These are phyloP conservation scores for Brenthis daphne DNA, from an alignment of 2,888 invertebrate genomes.

Conservation along the genomic window DNA sequence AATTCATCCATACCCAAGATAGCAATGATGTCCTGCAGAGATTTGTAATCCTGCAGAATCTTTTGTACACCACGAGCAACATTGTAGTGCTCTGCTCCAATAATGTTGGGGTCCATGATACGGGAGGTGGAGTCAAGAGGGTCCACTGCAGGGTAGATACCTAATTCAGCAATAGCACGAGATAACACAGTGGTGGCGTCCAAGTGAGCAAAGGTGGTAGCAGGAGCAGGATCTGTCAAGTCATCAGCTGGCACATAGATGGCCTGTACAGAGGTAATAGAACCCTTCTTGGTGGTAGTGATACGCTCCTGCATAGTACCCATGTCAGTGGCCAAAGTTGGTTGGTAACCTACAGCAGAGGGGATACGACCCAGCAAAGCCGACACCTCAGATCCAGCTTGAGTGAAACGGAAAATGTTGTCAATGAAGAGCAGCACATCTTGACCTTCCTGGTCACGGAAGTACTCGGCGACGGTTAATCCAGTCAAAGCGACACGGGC, in stretches of 20 bases:
- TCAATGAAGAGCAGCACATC: constrained; percentile 97
- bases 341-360: constrained; percentile 97
- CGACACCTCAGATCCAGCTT: constrained; percentile 95
- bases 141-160: constrained; percentile 97
- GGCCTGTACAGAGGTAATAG: constrained; percentile 97
- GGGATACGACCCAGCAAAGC: constrained; percentile 97
- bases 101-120: constrained; percentile 96
- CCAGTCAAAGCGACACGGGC: constrained; percentile 97
- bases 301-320: constrained; percentile 99
- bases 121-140: constrained; percentile 96
- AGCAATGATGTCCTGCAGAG: constrained; percentile 93
- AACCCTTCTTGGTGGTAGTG: constrained; percentile 95
- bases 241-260: constrained; percentile 98
- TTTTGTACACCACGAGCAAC: constrained; percentile 96
- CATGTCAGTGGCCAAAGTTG: constrained; percentile 98
- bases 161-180: constrained; percentile 95
- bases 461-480: constrained; percentile 96
- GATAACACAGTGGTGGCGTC: constrained; percentile 97
- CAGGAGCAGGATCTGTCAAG: constrained; percentile 97
- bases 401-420: constrained; percentile 97
- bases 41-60: constrained; percentile 92
- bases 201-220: constrained; percentile 97
- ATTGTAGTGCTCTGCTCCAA: constrained; percentile 94
- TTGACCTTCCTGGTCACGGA: constrained; percentile 97
- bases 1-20: constrained; percentile 93